Percentiles rank a stretch among this genome's conserved stretches.
Conservation (phyloP, 2,113 vertebrate species). For the Chionis minor region DNA sequence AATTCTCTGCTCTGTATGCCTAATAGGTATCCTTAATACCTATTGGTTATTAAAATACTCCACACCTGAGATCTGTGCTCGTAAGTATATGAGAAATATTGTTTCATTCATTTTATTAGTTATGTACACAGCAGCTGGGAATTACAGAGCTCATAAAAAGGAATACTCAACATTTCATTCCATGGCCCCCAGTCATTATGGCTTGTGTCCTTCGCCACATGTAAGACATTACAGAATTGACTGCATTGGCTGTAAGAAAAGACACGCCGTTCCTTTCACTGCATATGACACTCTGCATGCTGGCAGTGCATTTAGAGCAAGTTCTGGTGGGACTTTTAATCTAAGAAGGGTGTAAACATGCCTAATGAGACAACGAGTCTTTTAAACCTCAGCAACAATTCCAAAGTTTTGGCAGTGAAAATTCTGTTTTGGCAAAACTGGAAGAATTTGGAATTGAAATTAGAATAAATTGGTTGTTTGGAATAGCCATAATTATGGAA, state of each 20-base stretch:
- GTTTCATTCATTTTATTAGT: not conserved
- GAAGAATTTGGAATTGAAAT: not conserved
- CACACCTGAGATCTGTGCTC: not conserved
- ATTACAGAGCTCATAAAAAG: not conserved
- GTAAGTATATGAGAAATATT: not conserved
- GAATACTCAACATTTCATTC: not conserved
- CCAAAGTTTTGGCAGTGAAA: not conserved
- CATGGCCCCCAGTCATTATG: not conserved
- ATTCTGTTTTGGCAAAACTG: not conserved
- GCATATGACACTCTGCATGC: fast-evolving
- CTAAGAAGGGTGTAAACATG: not conserved
- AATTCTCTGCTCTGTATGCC: not conserved
- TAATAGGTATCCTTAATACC: not conserved
- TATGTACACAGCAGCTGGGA: not conserved
- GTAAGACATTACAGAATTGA: not conserved
- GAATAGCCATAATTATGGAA: not conserved
- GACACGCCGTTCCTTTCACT: not conserved
- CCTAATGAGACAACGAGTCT: not conserved
- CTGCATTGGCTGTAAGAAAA: not conserved
- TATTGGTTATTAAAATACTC: not conserved
- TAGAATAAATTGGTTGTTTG: not conserved
- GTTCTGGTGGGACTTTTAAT: not conserved
- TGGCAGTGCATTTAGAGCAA: not conserved
- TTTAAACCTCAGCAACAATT: not conserved
- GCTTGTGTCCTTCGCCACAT: not conserved